Percentiles rank a stretch among this genome's conserved stretches.
phyloP scores from a whole-genome alignment of 2,797 vertebrate genomes.

The Acropternis orthonyx region DNA sequence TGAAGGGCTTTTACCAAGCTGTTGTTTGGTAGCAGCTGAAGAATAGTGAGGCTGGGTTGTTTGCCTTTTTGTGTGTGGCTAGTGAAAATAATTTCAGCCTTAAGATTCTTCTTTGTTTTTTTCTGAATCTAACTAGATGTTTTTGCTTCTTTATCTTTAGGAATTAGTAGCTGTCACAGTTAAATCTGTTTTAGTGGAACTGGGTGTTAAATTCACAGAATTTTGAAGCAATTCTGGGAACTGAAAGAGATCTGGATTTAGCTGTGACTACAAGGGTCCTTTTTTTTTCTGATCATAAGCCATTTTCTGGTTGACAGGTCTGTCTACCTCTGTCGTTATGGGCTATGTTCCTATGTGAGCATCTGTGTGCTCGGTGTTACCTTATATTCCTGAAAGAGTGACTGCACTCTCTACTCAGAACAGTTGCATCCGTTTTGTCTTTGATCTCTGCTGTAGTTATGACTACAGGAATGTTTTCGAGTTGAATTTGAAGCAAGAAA shows the following conservation, averaged over 20 bases:
- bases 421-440: background rate
- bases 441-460: background rate
- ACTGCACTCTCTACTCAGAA: background rate
- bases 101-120: background rate
- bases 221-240: background rate
- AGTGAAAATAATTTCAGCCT: background rate
- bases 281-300: background rate
- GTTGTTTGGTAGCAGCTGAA: background rate
- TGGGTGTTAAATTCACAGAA: background rate
- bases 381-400: background rate
- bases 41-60: background rate
- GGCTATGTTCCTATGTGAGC: rapidly evolving
- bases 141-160: background rate
- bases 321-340: background rate
- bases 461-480: background rate
- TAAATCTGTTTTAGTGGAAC: background rate
- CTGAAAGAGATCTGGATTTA: background rate
- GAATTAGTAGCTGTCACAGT: background rate
- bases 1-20: background rate
- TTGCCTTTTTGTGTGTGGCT: background rate
- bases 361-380: background rate
- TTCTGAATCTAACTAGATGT: background rate
- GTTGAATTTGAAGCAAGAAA: background rate
- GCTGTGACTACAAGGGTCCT: background rate
- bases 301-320: background rate